These are phyloP conservation scores for Drosophila arawakana DNA, from an alignment of 1,140 invertebrate species.

Conservation along the genomic window DNA sequence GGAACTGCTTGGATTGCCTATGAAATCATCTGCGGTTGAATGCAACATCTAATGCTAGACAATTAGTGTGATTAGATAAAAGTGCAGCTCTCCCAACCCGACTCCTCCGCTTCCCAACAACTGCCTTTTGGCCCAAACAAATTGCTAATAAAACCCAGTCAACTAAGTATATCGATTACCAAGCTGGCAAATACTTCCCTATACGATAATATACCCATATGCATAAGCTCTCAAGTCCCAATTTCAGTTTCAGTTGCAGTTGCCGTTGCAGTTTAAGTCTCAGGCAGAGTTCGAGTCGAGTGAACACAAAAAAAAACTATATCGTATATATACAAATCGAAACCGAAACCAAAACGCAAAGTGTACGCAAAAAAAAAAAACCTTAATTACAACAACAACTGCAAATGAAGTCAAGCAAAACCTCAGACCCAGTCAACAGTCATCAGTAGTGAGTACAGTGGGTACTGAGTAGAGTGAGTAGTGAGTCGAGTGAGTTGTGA, in stretches of 20 bases:
- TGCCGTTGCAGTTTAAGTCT: constrained; percentile 21
- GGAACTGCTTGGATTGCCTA: constrained; percentile 7
- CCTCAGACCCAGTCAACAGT: constrained; percentile 64
- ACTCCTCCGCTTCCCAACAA: neutral
- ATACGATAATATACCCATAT: neutral
- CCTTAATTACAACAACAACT: constrained; percentile 67
- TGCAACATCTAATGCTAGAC: constrained; percentile 71
- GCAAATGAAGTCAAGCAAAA: constrained; percentile 68
- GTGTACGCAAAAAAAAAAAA: constrained; percentile 60
- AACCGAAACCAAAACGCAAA: constrained; percentile 50
- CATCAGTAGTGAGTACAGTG: constrained; percentile 31
- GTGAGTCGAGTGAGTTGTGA: constrained; percentile 38
- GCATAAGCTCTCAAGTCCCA: neutral
- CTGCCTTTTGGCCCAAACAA: neutral
- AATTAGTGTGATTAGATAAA: constrained; percentile 66
- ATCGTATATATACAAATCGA: constrained; percentile 19
- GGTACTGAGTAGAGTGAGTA: constrained; percentile 30
- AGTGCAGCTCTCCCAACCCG: neutral
- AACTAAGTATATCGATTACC: constrained; percentile 40
- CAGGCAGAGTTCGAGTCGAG: constrained; percentile 34
- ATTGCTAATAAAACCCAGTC: neutral
- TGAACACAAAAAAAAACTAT: constrained; percentile 24
- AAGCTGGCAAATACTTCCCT: constrained; percentile 43
- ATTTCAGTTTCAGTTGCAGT: constrained; percentile 13
- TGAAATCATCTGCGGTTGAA: constrained; percentile 73